phyloP scores from a whole-genome alignment of 2,888 invertebrate genomes.

The Yponomeuta plumbellus region DNA sequence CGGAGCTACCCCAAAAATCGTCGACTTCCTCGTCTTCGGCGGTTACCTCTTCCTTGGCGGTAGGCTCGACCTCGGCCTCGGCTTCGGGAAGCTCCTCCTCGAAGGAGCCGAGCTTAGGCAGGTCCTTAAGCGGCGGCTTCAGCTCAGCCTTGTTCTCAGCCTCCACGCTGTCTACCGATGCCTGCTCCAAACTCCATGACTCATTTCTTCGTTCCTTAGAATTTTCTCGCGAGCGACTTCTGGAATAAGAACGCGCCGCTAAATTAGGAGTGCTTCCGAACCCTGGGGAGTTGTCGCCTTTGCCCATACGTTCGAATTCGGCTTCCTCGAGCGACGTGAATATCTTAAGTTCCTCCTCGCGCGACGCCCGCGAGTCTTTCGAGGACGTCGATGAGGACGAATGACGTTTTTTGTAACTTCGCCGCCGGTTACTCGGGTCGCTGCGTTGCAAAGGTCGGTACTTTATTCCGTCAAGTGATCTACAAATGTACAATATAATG shows the following conservation, averaged over 20 bases:
- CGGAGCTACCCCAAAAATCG: constrained; percentile 67
- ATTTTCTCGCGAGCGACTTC: constrained; percentile 69
- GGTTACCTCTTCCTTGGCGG: constrained; percentile 49
- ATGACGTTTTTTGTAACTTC: constrained; percentile 77
- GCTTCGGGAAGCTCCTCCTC: constrained; percentile 56
- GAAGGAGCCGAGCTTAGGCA: constrained; percentile 58
- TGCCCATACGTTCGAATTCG: constrained; percentile 66
- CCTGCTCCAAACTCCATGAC: constrained; percentile 44
- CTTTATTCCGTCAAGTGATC: constrained; percentile 81
- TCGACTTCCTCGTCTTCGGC: constrained; percentile 54
- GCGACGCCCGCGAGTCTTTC: constrained; percentile 77
- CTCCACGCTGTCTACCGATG: constrained; percentile 45
- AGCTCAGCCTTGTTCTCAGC: constrained; percentile 27
- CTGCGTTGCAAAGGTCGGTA: constrained; percentile 76
- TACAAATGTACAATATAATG: constrained; percentile 64
- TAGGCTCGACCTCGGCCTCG: constrained; percentile 30
- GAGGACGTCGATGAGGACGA: constrained; percentile 79
- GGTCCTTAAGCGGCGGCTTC: constrained; percentile 42
- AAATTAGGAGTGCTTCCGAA: constrained; percentile 70
- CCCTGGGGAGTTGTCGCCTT: constrained; percentile 36
- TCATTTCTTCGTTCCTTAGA: constrained; percentile 50
- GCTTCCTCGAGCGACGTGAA: constrained; percentile 80
- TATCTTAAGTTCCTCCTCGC: constrained; percentile 79
- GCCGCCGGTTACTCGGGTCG: constrained; percentile 78
- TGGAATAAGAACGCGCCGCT: constrained; percentile 71